Evolutionary conservation across 2,113 vertebrate species (phyloP).

Genomic region (Vidua chalybeata): DNA sequence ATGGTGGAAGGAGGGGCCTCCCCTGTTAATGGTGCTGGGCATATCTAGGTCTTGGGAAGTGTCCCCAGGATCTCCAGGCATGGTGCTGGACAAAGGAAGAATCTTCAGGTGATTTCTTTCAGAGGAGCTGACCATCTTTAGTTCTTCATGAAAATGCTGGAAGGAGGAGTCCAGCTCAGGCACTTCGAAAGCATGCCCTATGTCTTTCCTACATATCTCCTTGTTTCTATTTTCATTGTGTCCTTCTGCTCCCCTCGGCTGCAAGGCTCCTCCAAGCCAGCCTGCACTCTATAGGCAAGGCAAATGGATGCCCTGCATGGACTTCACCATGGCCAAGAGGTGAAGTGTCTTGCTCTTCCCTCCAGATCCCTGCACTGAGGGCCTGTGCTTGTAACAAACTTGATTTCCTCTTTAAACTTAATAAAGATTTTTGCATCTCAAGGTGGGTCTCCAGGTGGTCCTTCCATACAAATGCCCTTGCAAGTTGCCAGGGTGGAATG

Average conservation of each 20-base stretch:
- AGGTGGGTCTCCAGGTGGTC: neutral
- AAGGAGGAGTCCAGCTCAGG: neutral
- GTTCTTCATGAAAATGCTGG: neutral
- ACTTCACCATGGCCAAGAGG: neutral
- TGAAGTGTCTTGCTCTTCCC: neutral
- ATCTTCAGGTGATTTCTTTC: neutral
- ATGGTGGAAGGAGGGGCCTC: neutral
- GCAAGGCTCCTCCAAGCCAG: neutral
- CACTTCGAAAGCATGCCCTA: neutral
- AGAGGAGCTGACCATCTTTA: neutral
- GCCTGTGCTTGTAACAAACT: neutral
- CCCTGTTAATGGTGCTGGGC: neutral
- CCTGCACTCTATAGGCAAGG: neutral
- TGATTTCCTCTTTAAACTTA: neutral
- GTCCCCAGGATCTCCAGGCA: neutral
- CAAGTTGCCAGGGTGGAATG: neutral
- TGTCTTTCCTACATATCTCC: neutral
- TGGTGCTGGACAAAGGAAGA: neutral
- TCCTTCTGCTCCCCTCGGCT: neutral
- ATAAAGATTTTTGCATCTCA: constrained; percentile 12
- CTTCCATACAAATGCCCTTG: neutral
- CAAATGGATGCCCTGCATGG: neutral
- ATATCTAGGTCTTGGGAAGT: neutral
- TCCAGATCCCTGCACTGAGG: neutral
- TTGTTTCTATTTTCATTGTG: neutral